Percentiles rank a stretch among this genome's conserved stretches.
phyloP scores from a whole-genome alignment of 2,797 vertebrate genomes.

The Gastrophryne carolinensis region DNA sequence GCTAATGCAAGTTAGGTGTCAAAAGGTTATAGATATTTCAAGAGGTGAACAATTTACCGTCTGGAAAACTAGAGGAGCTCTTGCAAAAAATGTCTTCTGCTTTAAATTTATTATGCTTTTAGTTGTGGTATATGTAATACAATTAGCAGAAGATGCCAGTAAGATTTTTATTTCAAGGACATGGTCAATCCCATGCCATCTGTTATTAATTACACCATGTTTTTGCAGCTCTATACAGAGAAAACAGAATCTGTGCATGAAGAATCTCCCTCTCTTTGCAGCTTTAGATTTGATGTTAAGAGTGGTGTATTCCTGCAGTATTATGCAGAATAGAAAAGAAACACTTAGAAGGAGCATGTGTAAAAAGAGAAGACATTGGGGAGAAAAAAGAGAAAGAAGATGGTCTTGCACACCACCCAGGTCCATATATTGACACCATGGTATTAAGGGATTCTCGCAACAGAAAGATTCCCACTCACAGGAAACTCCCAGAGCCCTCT shows the following conservation, averaged over 20 bases:
- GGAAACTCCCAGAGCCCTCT: too few species aligned
- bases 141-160: conserved; percentile 93
- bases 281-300: too few species aligned
- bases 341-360: too few species aligned
- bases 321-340: too few species aligned
- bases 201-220: conserved; percentile 92
- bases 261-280: too few species aligned
- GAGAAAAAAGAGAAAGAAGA: too few species aligned
- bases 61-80: conserved; percentile 82
- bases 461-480: too few species aligned
- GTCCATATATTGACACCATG: too few species aligned
- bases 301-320: too few species aligned
- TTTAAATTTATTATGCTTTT: conserved; percentile 98
- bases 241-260: conserved; percentile 66
- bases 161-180: conserved; percentile 88
- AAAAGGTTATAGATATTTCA: conserved; percentile 97
- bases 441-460: too few species aligned
- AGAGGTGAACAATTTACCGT: conserved; percentile 92
- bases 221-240: conserved; percentile 75
- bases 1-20: conserved; percentile 90
- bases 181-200: conserved; percentile 85
- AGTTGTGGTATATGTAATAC: conserved; percentile 93
- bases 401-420: too few species aligned
- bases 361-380: too few species aligned
- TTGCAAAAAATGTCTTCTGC: conserved; percentile 86